Percentiles rank a stretch among this genome's conserved stretches.
Conservation (phyloP, 2,113 vertebrate genomes). For the Opisthocomus hoazin region DNA sequence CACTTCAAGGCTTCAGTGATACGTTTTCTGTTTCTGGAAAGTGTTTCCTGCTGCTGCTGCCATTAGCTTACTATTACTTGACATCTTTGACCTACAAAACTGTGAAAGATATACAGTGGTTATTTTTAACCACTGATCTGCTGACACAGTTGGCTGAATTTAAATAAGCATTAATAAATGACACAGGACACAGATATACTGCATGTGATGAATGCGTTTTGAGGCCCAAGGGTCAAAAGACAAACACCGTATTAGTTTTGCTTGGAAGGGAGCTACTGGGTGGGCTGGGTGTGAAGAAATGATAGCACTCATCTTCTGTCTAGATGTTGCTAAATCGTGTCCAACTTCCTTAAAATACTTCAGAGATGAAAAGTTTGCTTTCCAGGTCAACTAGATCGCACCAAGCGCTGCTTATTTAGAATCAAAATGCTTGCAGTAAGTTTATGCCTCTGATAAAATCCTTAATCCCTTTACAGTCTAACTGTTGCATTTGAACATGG, state of each 20-base stretch:
- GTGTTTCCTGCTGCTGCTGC: background rate
- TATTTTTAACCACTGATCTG: background rate
- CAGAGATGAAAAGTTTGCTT: background rate
- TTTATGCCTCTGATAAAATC: background rate
- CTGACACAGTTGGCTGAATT: background rate
- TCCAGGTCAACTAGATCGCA: background rate
- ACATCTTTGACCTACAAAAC: background rate
- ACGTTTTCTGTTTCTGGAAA: background rate
- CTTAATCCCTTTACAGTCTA: background rate
- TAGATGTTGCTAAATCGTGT: background rate
- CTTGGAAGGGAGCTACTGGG: background rate
- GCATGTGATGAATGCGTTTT: background rate
- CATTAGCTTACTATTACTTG: background rate
- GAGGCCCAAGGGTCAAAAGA: background rate
- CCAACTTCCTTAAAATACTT: background rate
- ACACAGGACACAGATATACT: background rate
- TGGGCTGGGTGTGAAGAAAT: background rate
- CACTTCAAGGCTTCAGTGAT: background rate
- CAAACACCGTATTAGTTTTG: background rate
- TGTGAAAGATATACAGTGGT: background rate
- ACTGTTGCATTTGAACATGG: background rate
- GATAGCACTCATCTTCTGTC: background rate
- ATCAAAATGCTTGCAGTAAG: background rate
- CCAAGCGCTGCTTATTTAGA: background rate
- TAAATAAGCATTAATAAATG: background rate